phyloP scores from a whole-genome alignment of 2,797 vertebrate genomes.

The Macroramphosus scolopax region DNA sequence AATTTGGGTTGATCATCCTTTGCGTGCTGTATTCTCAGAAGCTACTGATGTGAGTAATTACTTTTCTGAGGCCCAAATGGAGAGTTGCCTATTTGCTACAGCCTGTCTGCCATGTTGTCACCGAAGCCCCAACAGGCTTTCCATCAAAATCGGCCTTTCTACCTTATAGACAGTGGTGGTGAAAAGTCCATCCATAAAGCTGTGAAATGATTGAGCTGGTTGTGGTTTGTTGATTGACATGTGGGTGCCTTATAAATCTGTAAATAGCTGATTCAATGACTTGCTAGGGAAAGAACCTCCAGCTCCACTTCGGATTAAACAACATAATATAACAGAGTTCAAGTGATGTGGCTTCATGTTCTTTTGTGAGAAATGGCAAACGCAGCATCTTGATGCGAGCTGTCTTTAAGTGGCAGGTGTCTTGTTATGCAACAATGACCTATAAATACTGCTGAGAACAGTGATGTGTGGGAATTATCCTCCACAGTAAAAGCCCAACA shows the following conservation, averaged over 20 bases:
- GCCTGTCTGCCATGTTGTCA: neutral
- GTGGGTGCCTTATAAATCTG: slow-evolving; percentile 35
- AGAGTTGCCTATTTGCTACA: slow-evolving; percentile 22
- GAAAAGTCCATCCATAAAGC: too few species aligned
- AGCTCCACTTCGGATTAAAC: slow-evolving; percentile 31
- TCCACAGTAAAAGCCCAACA: slow-evolving; percentile 14
- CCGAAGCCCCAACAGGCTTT: too few species aligned
- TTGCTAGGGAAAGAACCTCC: slow-evolving; percentile 20
- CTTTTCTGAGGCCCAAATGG: slow-evolving; percentile 11
- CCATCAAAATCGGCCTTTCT: too few species aligned
- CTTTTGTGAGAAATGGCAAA: too few species aligned
- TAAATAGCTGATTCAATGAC: slow-evolving; percentile 43
- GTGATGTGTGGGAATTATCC: slow-evolving; percentile 27
- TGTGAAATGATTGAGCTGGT: too few species aligned
- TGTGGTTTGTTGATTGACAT: slow-evolving; percentile 35
- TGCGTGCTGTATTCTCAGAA: slow-evolving; percentile 8
- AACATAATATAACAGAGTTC: slow-evolving; percentile 43
- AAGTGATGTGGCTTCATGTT: slow-evolving; percentile 1
- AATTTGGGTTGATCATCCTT: neutral
- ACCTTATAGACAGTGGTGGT: too few species aligned
- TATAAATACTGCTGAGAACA: slow-evolving; percentile 13
- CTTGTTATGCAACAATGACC: slow-evolving; percentile 27
- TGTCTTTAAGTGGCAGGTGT: slow-evolving; percentile 32
- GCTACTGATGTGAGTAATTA: slow-evolving; percentile 24
- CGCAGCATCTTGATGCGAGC: slow-evolving; percentile 6